These are phyloP conservation scores for Eurosta solidaginis DNA, from an alignment of 1,140 invertebrate species.

Conservation along the genomic window DNA sequence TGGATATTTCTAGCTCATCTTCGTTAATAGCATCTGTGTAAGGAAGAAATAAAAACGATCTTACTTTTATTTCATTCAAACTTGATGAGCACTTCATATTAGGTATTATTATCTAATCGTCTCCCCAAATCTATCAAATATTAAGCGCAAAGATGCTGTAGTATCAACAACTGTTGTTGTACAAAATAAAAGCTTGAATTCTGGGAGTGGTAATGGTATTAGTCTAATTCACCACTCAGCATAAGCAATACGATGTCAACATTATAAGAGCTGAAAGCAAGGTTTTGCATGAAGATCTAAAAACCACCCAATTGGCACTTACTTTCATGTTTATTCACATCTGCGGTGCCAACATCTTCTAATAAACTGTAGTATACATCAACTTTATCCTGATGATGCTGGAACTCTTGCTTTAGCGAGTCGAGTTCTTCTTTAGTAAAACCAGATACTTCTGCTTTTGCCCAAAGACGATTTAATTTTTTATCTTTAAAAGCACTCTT, in stretches of 20 bases:
- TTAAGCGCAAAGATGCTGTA: too few species aligned
- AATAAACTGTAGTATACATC: slow-evolving; percentile 85
- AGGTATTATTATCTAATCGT: too few species aligned
- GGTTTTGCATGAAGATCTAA: background rate
- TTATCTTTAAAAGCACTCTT: slow-evolving; percentile 86
- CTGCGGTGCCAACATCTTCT: slow-evolving; percentile 67
- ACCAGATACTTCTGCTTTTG: slow-evolving; percentile 82
- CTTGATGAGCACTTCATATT: too few species aligned
- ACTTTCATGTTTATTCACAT: slow-evolving; percentile 69
- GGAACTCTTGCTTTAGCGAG: slow-evolving; percentile 86
- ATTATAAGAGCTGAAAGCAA: too few species aligned
- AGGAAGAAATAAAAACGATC: background rate
- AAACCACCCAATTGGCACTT: slow-evolving; percentile 46
- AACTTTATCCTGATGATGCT: slow-evolving; percentile 90
- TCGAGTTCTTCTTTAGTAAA: slow-evolving; percentile 82
- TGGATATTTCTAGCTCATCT: slow-evolving; percentile 68
- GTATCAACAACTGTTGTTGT: too few species aligned
- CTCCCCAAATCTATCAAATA: too few species aligned
- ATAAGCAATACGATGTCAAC: too few species aligned
- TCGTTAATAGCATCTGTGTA: slow-evolving; percentile 66
- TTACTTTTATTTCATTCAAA: background rate
- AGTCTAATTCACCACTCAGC: too few species aligned
- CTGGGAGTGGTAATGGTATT: too few species aligned
- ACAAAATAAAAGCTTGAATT: too few species aligned
- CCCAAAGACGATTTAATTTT: slow-evolving; percentile 88